Evolutionary conservation across 2,888 invertebrate genomes (phyloP).

Genomic region (Mactromeris polynyma): DNA sequence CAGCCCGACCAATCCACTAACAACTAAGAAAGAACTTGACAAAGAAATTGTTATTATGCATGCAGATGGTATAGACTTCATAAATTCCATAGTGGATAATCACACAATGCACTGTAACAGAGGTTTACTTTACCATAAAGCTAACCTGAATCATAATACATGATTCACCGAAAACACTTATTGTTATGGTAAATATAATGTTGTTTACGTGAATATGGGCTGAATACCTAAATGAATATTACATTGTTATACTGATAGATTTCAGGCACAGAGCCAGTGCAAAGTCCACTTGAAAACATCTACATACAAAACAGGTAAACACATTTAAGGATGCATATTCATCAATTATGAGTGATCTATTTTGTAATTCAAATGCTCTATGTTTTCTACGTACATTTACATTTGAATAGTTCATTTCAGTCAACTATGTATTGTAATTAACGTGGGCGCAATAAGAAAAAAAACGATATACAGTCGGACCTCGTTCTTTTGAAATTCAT

Average conservation of each 20-base stretch:
- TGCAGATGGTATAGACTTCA: background rate
- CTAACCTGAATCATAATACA: background rate
- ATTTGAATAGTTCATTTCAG: too few species aligned
- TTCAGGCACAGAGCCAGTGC: background rate
- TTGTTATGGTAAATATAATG: background rate
- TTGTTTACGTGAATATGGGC: background rate
- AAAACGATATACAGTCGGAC: too few species aligned
- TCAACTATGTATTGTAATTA: too few species aligned
- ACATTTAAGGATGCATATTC: background rate
- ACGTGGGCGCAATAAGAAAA: too few species aligned
- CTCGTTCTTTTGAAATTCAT: too few species aligned
- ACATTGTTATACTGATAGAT: background rate
- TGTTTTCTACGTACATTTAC: too few species aligned
- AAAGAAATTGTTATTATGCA: background rate
- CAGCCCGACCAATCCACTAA: too few species aligned
- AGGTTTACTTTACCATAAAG: background rate
- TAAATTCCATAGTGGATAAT: background rate
- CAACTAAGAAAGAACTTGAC: background rate
- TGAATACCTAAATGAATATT: background rate
- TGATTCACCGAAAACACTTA: background rate
- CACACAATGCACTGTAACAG: background rate
- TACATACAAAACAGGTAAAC: background rate
- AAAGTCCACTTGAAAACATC: background rate
- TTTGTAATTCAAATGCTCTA: too few species aligned
- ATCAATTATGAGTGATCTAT: background rate